phyloP scores from a whole-genome alignment of 37 sponge, comb jelly and placozoan species.

The Cliona cf. orientalis region DNA sequence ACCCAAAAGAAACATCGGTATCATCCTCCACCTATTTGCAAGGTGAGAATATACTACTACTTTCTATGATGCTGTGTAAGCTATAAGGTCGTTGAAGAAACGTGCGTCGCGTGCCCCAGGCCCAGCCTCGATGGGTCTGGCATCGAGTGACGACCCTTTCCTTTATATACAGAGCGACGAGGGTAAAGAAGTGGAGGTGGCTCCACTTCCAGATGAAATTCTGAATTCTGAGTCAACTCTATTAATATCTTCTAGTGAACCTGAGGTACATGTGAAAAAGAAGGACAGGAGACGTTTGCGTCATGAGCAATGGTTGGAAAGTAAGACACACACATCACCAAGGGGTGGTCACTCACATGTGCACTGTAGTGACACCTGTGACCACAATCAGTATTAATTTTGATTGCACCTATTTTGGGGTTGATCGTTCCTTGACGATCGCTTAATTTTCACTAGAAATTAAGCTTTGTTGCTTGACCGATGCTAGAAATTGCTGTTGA shows the following conservation, averaged over 20 bases:
- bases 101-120: too few relatives aligned
- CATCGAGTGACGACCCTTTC: neutral
- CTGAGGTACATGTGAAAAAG: constrained; percentile 7
- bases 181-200: neutral
- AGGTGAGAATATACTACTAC: neutral
- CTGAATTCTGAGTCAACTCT: neutral
- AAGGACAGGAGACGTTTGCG: constrained; percentile 38
- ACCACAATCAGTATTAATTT: too few relatives aligned
- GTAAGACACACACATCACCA: too few relatives aligned
- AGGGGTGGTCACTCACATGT: too few relatives aligned
- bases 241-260: neutral
- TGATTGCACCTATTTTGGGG: too few relatives aligned
- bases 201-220: constrained; percentile 4
- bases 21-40: neutral
- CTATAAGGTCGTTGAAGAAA: too few relatives aligned
- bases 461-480: too few relatives aligned
- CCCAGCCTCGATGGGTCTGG: neutral
- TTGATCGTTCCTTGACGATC: too few relatives aligned
- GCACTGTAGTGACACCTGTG: too few relatives aligned
- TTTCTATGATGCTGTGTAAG: too few relatives aligned
- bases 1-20: neutral
- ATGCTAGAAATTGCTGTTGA: too few relatives aligned
- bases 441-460: too few relatives aligned
- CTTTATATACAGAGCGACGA: neutral
- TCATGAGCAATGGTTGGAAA: constrained; percentile 42